A percentile compares a stretch with the other conserved stretches of the same genome.
phyloP scores from a whole-genome alignment of 2,888 invertebrate species.

The Pristionchus entomophagus region DNA sequence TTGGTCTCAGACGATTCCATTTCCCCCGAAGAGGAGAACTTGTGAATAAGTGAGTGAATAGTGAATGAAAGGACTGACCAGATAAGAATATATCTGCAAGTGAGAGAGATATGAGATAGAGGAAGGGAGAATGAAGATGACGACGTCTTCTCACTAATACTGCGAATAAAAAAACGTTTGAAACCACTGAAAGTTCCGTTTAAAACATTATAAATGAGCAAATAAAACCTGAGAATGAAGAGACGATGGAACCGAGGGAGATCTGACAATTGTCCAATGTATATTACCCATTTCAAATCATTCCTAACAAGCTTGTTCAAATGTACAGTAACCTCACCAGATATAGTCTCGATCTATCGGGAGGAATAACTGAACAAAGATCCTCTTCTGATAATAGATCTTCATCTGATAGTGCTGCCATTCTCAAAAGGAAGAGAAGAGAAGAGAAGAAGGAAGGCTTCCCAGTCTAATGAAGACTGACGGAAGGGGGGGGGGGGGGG shows the following conservation, averaged over 20 bases:
- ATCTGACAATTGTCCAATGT: no score
- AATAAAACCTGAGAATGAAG: constrained; percentile 68
- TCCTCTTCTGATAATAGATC: neutral
- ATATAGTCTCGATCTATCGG: constrained; percentile 37
- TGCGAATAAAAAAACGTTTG: constrained; percentile 72
- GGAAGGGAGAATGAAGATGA: constrained; percentile 68
- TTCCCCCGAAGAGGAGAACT: neutral
- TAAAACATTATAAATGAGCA: no score
- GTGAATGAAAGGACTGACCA: constrained; percentile 53
- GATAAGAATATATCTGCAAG: constrained; percentile 72
- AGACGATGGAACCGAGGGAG: constrained; percentile 65
- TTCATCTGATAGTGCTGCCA: neutral
- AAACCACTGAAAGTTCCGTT: no score
- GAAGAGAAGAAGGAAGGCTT: constrained; percentile 3
- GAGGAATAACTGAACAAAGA: constrained; percentile 42
- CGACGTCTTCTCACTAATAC: constrained; percentile 64
- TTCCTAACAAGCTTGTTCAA: neutral
- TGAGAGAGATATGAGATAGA: constrained; percentile 71
- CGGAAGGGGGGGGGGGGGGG: constrained; percentile 39
- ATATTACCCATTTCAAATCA: no score
- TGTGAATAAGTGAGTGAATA: neutral
- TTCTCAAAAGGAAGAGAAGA: neutral
- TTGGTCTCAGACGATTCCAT: neutral
- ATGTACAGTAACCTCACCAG: neutral
- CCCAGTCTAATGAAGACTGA: constrained; percentile 48